A percentile compares a stretch with the other conserved stretches of the same genome.
phyloP scores from a whole-genome alignment of 37 sponge, comb jelly and placozoan genomes.

The Corticium candelabrum region DNA sequence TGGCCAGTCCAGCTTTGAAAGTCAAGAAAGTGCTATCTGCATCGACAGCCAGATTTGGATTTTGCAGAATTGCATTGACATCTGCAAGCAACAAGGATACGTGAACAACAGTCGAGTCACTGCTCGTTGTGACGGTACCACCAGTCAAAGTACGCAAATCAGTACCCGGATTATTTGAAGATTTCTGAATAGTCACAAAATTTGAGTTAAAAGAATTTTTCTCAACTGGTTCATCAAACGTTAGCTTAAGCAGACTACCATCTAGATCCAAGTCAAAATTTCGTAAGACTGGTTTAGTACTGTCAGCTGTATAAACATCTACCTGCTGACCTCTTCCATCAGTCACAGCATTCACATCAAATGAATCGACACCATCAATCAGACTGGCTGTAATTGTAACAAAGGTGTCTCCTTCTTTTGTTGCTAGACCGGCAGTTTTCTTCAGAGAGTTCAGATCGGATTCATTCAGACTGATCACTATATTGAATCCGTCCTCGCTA shows the following conservation, averaged over 20 bases:
- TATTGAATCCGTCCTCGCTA: neutral
- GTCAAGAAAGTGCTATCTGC: neutral
- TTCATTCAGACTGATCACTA: neutral
- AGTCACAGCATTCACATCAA: too few species aligned
- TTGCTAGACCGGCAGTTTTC: neutral
- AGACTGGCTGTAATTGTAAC: too few species aligned
- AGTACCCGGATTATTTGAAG: neutral
- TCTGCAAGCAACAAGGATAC: neutral
- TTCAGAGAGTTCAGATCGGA: neutral
- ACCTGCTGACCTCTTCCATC: too few species aligned
- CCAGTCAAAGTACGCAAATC: neutral
- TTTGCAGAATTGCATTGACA: neutral
- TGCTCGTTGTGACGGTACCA: neutral
- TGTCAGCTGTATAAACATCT: slow-evolving; percentile 42
- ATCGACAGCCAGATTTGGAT: neutral
- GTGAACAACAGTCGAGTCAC: neutral
- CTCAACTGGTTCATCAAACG: slow-evolving; percentile 63
- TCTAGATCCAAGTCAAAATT: slow-evolving; percentile 56
- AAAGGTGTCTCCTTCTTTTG: neutral
- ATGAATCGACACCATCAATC: too few species aligned
- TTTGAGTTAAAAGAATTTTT: slow-evolving; percentile 32
- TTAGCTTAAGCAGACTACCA: slow-evolving; percentile 28
- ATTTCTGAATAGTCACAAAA: slow-evolving; percentile 21
- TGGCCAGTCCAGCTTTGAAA: neutral
- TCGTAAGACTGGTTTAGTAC: slow-evolving; percentile 32